Percentiles rank a stretch among this genome's conserved stretches.
Conservation (phyloP, 2,113 vertebrate genomes). For the Panthera tigris region DNA sequence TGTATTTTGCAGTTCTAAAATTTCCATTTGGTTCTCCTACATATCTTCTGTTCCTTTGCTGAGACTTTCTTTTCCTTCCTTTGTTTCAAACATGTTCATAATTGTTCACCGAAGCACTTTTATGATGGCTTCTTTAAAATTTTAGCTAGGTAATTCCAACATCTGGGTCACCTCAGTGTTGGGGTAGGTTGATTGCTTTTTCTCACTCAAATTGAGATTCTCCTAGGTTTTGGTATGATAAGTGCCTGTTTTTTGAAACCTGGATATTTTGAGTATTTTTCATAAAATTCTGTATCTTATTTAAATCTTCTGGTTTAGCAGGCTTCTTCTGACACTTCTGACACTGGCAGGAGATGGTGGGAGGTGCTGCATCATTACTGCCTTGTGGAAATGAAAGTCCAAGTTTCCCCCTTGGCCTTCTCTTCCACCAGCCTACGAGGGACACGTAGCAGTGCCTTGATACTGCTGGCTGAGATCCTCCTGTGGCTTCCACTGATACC, state of each 20-base stretch:
- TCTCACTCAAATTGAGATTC: background rate
- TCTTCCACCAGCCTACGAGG: background rate
- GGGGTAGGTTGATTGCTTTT: background rate
- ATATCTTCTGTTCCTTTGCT: background rate
- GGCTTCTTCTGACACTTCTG: background rate
- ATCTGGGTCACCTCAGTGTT: background rate
- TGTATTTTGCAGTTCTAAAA: background rate
- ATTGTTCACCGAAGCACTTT: background rate
- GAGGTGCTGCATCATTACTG: background rate
- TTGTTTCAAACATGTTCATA: background rate
- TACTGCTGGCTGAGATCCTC: background rate
- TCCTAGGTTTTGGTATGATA: background rate
- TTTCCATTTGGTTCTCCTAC: background rate
- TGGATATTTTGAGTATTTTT: background rate
- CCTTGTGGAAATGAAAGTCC: background rate
- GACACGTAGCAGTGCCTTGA: background rate
- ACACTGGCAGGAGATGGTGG: background rate
- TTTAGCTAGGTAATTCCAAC: background rate
- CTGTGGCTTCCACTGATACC: background rate
- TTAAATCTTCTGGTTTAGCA: background rate
- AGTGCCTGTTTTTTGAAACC: background rate
- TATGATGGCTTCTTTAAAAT: background rate
- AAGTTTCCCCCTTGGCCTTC: background rate
- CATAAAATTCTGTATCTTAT: background rate
- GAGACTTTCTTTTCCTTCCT: background rate